phyloP scores from a whole-genome alignment of 1,140 invertebrate species.

The Drosophila pseudoananassae region DNA sequence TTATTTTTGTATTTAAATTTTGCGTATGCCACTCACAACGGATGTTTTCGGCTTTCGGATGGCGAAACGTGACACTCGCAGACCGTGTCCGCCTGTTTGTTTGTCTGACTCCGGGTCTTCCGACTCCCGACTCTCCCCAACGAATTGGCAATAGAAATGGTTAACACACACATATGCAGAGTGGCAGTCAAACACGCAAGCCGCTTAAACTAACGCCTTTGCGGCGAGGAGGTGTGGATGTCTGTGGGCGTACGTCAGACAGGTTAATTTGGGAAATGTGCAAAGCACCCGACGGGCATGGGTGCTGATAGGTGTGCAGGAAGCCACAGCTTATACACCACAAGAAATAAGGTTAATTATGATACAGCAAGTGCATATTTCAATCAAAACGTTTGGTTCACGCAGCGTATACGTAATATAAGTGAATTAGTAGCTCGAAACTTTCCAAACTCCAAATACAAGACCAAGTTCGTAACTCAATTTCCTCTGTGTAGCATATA shows the following conservation, averaged over 20 bases:
- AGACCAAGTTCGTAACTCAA: not conserved
- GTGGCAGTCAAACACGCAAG: slow-evolving; percentile 66
- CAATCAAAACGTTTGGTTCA: not conserved
- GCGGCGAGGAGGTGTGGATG: not conserved
- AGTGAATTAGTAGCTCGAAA: not conserved
- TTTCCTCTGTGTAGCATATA: not conserved
- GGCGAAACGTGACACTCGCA: slow-evolving; percentile 64
- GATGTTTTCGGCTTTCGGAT: slow-evolving; percentile 52
- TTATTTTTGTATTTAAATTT: slow-evolving; percentile 29
- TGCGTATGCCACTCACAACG: slow-evolving; percentile 67
- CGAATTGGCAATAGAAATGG: slow-evolving; percentile 37
- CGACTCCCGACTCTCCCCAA: slow-evolving; percentile 1
- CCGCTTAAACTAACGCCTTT: slow-evolving; percentile 62
- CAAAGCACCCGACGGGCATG: slow-evolving; percentile 22
- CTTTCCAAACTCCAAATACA: not conserved
- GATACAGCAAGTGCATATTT: not conserved
- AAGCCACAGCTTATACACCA: slow-evolving; percentile 5
- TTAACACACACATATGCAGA: slow-evolving; percentile 31
- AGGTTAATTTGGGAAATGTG: slow-evolving; percentile 74
- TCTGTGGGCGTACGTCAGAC: slow-evolving; percentile 12
- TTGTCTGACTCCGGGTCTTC: not conserved
- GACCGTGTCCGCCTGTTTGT: slow-evolving; percentile 12
- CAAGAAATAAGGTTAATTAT: not conserved
- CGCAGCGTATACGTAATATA: not conserved
- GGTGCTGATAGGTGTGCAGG: slow-evolving; percentile 11